Evolutionary conservation across 2,888 invertebrate species (phyloP), one percentile per base, ranked within the genome.

Genomic region (Kuschelorhynchus macadamiae): DNA sequence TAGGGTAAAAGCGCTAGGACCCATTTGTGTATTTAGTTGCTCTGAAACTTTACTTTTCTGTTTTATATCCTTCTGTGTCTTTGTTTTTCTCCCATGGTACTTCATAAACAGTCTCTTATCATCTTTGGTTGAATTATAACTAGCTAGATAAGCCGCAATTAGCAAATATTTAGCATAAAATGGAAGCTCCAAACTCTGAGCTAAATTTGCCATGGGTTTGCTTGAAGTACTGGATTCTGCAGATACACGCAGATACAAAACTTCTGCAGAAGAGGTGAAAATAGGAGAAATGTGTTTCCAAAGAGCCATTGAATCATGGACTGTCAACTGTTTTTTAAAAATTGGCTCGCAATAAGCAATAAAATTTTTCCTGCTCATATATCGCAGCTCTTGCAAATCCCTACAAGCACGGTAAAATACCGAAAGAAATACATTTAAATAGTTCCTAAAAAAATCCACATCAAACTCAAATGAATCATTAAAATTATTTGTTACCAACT

Each of bases 101-200:
- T 96, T 96, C 82, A 94, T 89, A 81, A 96, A 97, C 44, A 97
- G 85, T 47, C 93, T 85, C 78, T 92, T 94, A 80, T 97, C 97
- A 74, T 93, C 91, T 75, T 93, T 94, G 0, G 92, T 89, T 0
- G 96, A 94, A 82, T 97, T 97, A 81, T 96, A 94, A 30, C 97
- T 97, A 0, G 97, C 97, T 67, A 97, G 85, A 81, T 94, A 97
- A 0, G 96, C 93, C 5, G 97, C 95, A 20, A 97, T 93, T 1
- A 97, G 85, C 32, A 97, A 86, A 81, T 89, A 96, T 82, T 97
- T 97, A 0, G 95, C 93, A 83, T 95, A 96, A 80, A 90, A 95
- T 0, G 97, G 97, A 2, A 97, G 80, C 77, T 94, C 93, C 30
- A 94, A 87, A 55, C 90, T 90, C 71, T 89, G 89, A 0, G 89